These are phyloP conservation scores for Prochilodus magdalenae DNA, from an alignment of 2,113 vertebrate species.

Conservation along the genomic window DNA sequence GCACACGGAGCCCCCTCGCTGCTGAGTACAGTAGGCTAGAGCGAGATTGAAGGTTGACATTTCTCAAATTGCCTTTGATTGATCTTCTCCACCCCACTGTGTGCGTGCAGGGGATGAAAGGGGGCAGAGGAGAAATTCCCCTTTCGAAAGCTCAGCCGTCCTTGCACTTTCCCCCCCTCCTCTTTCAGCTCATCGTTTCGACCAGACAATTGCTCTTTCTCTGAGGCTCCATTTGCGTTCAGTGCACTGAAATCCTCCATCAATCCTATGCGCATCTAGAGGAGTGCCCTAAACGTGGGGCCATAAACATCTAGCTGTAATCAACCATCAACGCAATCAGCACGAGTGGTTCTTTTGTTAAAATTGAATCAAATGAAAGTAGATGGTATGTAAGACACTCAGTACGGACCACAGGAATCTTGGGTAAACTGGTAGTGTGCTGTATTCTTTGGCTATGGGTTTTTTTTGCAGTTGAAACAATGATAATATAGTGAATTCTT, in stretches of 20 bases:
- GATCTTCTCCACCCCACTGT: slow-evolving; percentile 66
- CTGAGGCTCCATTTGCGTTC: background rate
- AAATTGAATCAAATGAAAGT: no score
- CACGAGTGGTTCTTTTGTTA: no score
- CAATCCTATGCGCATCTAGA: background rate
- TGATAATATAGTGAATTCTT: no score
- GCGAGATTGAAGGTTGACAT: slow-evolving; percentile 70
- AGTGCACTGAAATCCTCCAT: background rate
- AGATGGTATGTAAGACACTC: no score
- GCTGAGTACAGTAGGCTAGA: slow-evolving; percentile 63
- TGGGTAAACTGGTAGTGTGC: no score
- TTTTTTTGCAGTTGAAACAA: no score
- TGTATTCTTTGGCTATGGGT: no score
- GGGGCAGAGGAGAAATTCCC: slow-evolving; percentile 57
- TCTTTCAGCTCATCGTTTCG: slow-evolving; percentile 7
- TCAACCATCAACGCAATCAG: background rate
- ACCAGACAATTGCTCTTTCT: background rate
- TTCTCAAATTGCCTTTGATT: slow-evolving; percentile 72
- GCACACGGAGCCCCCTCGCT: slow-evolving; percentile 43
- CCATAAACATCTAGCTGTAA: background rate
- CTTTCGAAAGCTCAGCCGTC: slow-evolving; percentile 62
- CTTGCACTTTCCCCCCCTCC: slow-evolving; percentile 45
- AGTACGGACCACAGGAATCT: no score
- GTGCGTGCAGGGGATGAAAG: slow-evolving; percentile 59
- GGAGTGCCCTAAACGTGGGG: background rate